A percentile compares a stretch with the other conserved stretches of the same genome.
phyloP scores from a whole-genome alignment of 1,140 invertebrate genomes.

The Lucilia cuprina region DNA sequence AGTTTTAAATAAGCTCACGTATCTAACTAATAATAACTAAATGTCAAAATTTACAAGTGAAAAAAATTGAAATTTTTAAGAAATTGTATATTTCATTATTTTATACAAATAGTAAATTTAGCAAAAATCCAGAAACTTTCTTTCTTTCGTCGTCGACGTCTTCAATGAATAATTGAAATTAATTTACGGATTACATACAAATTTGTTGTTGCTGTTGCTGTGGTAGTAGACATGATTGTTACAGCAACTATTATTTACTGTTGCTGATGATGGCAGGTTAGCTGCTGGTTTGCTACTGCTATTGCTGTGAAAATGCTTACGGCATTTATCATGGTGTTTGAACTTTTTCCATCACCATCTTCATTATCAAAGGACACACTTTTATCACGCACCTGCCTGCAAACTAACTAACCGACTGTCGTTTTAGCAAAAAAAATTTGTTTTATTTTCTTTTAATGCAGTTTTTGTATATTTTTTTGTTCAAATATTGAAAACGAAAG shows the following conservation, averaged over 20 bases:
- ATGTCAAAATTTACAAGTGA: not conserved
- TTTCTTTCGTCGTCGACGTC: not conserved
- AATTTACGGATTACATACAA: not conserved
- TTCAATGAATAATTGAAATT: not conserved
- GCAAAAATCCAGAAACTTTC: not conserved
- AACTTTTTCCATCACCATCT: slow-evolving; percentile 19
- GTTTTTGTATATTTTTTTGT: not conserved
- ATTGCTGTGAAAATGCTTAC: not conserved
- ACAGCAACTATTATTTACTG: not conserved
- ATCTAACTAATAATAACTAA: not conserved
- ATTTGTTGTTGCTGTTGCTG: not conserved
- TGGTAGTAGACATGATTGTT: not conserved
- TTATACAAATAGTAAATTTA: too few species aligned
- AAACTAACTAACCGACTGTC: not conserved
- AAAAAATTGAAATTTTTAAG: not conserved
- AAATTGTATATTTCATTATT: not conserved
- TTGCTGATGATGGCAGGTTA: not conserved
- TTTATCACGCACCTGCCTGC: slow-evolving; percentile 27
- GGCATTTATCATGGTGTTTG: slow-evolving; percentile 3
- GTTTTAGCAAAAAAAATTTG: not conserved
- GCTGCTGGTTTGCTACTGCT: not conserved
- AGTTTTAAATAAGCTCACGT: not conserved
- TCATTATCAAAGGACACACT: not conserved
- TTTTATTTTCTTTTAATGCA: not conserved
- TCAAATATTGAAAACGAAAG: slow-evolving; percentile 28